A percentile compares a stretch with the other conserved stretches of the same genome.
Evolutionary conservation across 2,888 invertebrate genomes (phyloP).

Genomic region (Gibbula magus): DNA sequence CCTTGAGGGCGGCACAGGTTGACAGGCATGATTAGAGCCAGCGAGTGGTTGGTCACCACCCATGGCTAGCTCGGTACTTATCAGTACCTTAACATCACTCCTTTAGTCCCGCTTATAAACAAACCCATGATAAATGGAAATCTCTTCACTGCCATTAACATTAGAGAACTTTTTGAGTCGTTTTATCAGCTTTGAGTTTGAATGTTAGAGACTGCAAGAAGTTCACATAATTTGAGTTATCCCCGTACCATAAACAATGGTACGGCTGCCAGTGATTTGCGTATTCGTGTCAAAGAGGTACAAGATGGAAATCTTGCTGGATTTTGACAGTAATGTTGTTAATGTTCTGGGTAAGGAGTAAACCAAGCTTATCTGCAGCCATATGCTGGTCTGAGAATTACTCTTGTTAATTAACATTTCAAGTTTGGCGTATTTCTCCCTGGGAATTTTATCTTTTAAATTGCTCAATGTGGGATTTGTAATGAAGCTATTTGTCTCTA

Average conservation of each 20-base stretch:
- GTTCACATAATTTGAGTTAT: not conserved
- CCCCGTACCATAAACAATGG: not conserved
- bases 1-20: not conserved
- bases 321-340: not conserved
- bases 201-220: not conserved
- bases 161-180: not conserved
- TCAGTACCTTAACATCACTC: not conserved
- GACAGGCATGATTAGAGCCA: not conserved
- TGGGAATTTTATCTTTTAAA: too few relatives aligned
- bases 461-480: too few relatives aligned
- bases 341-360: not conserved
- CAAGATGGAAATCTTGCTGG: not conserved
- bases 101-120: not conserved
- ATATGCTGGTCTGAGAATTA: not conserved
- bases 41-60: not conserved
- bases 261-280: not conserved
- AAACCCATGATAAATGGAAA: not conserved
- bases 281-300: not conserved
- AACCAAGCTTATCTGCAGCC: not conserved
- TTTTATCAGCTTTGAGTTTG: not conserved
- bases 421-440: too few relatives aligned
- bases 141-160: not conserved
- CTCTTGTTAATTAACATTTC: conserved; percentile 1
- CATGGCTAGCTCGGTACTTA: not conserved
- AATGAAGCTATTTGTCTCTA: too few relatives aligned